These are phyloP conservation scores for Reinhardtius hippoglossoides DNA, from an alignment of 2,113 vertebrate species.

Conservation along the genomic window DNA sequence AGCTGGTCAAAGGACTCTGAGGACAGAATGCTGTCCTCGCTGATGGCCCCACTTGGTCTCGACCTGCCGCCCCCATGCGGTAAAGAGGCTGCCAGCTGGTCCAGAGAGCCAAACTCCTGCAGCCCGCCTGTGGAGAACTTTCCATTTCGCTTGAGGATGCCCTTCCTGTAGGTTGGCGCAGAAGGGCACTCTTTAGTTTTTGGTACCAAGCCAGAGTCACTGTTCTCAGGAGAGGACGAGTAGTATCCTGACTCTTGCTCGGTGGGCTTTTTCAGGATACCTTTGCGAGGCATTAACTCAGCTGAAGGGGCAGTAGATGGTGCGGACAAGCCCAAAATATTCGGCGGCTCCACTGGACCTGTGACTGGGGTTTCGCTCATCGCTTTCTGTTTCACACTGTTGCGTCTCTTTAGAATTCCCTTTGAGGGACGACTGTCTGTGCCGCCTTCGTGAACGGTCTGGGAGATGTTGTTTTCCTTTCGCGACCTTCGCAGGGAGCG, in stretches of 20 bases:
- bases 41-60: conserved; percentile 84
- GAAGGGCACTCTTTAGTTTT: conserved; percentile 51
- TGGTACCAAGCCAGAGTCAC: conserved; percentile 75
- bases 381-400: conserved; percentile 78
- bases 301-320: conserved; percentile 11
- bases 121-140: conserved; percentile 86
- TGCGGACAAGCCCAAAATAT: conserved; percentile 36
- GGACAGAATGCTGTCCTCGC: conserved; percentile 96
- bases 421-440: conserved; percentile 83
- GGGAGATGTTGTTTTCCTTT: conserved; percentile 92
- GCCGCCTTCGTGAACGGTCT: conserved; percentile 77
- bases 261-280: conserved; percentile 91
- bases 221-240: conserved; percentile 89
- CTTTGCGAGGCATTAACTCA: conserved; percentile 85
- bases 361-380: conserved; percentile 17
- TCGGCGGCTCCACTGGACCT: conserved; percentile 48
- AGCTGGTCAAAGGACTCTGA: conserved; percentile 95
- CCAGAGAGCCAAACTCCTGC: conserved; percentile 81
- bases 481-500: conserved; percentile 93
- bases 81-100: conserved; percentile 78
- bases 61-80: conserved; percentile 30
- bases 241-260: conserved; percentile 92
- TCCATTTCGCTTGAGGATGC: conserved; percentile 91
- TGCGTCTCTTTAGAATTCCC: conserved; percentile 91
- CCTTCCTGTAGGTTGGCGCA: conserved; percentile 79